Percentiles rank a stretch among this genome's conserved stretches.
Conservation (phyloP, 2,113 vertebrate species). For the Ceyx cyanopectus region DNA sequence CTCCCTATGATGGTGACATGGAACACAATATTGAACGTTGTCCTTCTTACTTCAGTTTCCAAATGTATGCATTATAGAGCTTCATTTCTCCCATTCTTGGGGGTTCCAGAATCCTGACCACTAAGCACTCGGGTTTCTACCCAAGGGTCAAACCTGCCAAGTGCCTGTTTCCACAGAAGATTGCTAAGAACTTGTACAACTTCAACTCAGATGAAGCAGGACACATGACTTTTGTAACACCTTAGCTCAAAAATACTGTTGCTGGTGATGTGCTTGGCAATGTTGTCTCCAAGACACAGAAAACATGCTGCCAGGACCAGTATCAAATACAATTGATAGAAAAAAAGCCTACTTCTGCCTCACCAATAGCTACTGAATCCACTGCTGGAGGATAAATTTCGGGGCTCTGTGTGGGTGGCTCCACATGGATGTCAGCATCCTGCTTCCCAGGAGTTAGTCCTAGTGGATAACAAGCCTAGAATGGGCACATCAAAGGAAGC, state of each 20-base stretch:
- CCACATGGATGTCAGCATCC: background rate
- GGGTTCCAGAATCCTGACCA: background rate
- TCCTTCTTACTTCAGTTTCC: background rate
- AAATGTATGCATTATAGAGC: background rate
- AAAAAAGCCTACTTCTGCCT: background rate
- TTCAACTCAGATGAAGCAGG: background rate
- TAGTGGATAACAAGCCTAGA: background rate
- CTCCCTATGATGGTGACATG: background rate
- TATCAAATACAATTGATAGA: background rate
- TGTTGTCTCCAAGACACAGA: background rate
- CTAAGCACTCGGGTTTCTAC: background rate
- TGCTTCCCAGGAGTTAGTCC: background rate
- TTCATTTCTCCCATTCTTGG: background rate
- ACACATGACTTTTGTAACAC: background rate
- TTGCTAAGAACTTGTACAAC: background rate
- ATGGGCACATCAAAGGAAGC: background rate
- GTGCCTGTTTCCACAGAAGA: background rate
- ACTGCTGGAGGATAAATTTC: background rate
- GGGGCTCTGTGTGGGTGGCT: background rate
- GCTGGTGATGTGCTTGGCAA: background rate
- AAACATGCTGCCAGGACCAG: background rate
- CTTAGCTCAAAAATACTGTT: background rate
- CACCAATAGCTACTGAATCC: background rate
- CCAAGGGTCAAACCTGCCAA: fast-evolving
- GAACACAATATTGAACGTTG: background rate